Base-by-base conservation (phyloP, 2,888 invertebrate genomes). In the Drosophila infuscata region DNA sequence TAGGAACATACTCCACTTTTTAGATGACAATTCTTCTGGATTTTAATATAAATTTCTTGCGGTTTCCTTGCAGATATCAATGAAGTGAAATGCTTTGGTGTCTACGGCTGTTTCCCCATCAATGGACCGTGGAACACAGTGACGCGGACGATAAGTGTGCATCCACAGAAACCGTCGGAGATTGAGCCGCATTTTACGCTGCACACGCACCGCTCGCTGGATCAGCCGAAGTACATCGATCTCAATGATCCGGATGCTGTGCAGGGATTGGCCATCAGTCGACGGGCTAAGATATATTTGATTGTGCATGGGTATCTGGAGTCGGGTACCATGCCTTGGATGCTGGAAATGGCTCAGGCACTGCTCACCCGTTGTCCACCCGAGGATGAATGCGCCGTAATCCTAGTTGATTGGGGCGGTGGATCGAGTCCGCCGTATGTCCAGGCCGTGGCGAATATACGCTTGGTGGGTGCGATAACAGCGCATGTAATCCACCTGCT, bases 381-480 rank as follows among this genome's bases (percentile, higher is more conserved):
- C 15, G 95, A 95, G 62, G 95, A 95, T 48, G 95, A 95, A 58
- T 95, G 96, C 49, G 96, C 97, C 61, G 96, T 98, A 0, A 94
- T 97, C 17, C 94, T 96, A 0, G 95, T 98, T 3, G 98, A 98
- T 90, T 98, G 98, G 98, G 95, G 96, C 70, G 95, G 95, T 7
- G 98, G 98, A 0, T 96, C 98, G 0, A 96, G 95, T 74, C 97
- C 98, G 0, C 97, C 98, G 0, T 99, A 98, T 91, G 96, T 97
- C 0, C 98, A 98, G 92, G 98, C 99, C 0, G 98, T 97, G 3
- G 98, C 98, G 1, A 98, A 98, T 91, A 97, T 97, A 29, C 94
- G 98, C 59, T 94, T 98, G 17, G 96, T 98, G 2, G 98, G 97
- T 0, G 96, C 96, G 0, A 96, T 98, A 93, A 95, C 97, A 0